phyloP scores from a whole-genome alignment of 2,113 vertebrate genomes.

The Platysteira castanea region DNA sequence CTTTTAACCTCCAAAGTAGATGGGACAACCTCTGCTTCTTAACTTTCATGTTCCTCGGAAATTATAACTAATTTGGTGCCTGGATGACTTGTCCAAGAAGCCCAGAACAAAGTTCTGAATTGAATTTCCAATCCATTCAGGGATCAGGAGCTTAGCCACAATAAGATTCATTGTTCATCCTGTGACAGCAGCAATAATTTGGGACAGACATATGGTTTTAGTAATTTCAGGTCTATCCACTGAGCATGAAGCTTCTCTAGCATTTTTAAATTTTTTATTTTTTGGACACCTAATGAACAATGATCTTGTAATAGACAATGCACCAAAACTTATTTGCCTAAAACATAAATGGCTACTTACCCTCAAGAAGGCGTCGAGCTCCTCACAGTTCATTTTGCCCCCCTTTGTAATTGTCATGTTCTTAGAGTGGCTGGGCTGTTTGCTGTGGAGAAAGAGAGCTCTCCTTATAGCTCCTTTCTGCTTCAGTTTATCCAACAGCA shows the following conservation, averaged over 20 bases:
- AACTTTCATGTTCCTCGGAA: background rate
- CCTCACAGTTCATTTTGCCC: constrained; percentile 80
- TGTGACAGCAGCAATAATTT: background rate
- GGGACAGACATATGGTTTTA: accelerated
- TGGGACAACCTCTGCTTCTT: background rate
- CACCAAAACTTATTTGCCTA: background rate
- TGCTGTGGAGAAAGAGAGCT: constrained; percentile 85
- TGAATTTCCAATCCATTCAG: background rate
- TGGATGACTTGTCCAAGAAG: background rate
- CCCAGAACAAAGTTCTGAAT: background rate
- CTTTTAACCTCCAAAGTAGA: background rate
- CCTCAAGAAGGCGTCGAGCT: constrained; percentile 84
- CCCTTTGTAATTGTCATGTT: constrained; percentile 83
- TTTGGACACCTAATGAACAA: background rate
- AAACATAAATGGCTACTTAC: constrained; percentile 63
- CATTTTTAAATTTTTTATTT: background rate
- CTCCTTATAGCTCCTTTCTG: constrained; percentile 92
- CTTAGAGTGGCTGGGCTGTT: constrained; percentile 80
- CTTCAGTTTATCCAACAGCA: constrained; percentile 92
- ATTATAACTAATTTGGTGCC: background rate
- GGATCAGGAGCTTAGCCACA: background rate
- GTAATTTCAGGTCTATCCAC: background rate
- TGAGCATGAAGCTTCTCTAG: background rate
- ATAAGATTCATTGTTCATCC: accelerated
- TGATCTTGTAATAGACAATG: background rate